These are phyloP conservation scores for Mesorhabditis belari DNA, from an alignment of 2,888 invertebrate genomes.

Conservation along the genomic window DNA sequence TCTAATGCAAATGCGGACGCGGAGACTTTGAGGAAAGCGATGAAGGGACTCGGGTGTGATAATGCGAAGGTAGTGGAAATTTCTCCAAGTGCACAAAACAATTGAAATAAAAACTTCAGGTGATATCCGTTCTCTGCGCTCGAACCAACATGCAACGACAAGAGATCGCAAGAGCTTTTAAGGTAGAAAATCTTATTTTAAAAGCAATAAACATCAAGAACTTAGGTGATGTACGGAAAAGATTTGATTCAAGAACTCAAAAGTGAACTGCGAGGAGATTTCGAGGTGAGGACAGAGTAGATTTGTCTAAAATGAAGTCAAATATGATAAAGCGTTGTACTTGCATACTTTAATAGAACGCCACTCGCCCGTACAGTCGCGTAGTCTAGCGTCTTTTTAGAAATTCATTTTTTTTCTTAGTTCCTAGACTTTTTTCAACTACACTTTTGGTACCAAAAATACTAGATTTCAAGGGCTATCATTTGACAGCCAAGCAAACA, in stretches of 20 bases:
- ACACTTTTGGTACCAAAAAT: too few relatives aligned
- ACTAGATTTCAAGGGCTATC: too few relatives aligned
- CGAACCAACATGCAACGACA: conserved; percentile 79
- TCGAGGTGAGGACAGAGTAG: too few relatives aligned
- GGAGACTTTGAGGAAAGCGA: conserved; percentile 46
- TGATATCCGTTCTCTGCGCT: conserved; percentile 64
- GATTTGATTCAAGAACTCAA: conserved; percentile 54
- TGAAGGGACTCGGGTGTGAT: conserved; percentile 52
- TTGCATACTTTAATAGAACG: too few relatives aligned
- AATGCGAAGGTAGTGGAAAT: conserved; percentile 31
- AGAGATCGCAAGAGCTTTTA: conserved; percentile 70
- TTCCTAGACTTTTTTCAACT: too few relatives aligned
- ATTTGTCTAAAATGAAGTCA: too few relatives aligned
- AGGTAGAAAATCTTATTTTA: conserved; percentile 59
- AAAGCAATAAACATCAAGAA: background rate
- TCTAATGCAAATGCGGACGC: conserved; percentile 47
- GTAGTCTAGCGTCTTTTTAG: too few relatives aligned
- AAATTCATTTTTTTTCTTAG: too few relatives aligned
- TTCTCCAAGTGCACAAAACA: too few relatives aligned
- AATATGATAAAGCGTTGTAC: too few relatives aligned
- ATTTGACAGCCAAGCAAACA: too few relatives aligned
- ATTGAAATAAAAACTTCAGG: conserved; percentile 41
- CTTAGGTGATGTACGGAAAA: conserved; percentile 68
- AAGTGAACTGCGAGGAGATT: conserved; percentile 49
- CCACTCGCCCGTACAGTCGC: too few relatives aligned